Evolutionary conservation across 2,113 vertebrate species (phyloP).

Genomic region (Hydrochoerus hydrochaeris): DNA sequence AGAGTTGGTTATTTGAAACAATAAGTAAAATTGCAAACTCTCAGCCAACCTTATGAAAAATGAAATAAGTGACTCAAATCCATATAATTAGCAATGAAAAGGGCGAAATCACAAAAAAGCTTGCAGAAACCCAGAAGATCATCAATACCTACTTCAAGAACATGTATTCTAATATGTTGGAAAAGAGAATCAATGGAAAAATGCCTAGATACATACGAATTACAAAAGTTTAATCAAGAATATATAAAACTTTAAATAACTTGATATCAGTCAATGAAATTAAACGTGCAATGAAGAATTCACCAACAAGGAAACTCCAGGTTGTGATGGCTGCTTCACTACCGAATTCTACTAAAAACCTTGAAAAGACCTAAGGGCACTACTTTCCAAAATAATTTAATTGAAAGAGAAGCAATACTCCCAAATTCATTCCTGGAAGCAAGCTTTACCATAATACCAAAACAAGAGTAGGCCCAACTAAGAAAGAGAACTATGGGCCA

Average conservation of each 20-base stretch:
- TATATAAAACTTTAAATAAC: not conserved
- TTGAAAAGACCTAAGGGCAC: not conserved
- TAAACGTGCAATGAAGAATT: not conserved
- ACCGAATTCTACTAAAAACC: not conserved
- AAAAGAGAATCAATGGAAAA: not conserved
- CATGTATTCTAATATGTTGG: not conserved
- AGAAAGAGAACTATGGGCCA: not conserved
- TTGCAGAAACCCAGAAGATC: not conserved
- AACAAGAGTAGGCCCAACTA: not conserved
- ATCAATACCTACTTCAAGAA: not conserved
- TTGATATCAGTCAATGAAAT: not conserved
- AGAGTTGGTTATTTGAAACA: not conserved
- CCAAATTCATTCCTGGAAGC: not conserved
- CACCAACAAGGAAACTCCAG: not conserved
- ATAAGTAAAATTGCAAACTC: not conserved
- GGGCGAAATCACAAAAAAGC: not conserved
- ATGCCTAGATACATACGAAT: not conserved
- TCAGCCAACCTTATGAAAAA: not conserved
- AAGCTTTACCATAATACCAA: not conserved
- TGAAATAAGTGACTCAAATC: not conserved
- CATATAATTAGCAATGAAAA: not conserved
- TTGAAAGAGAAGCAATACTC: not conserved
- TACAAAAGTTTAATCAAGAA: not conserved
- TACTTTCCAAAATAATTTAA: not conserved
- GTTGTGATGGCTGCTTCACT: not conserved